Evolutionary conservation across 2,888 invertebrate species (phyloP), one percentile per base, ranked within the genome.

Genomic region (Yponomeuta evonymella): DNA sequence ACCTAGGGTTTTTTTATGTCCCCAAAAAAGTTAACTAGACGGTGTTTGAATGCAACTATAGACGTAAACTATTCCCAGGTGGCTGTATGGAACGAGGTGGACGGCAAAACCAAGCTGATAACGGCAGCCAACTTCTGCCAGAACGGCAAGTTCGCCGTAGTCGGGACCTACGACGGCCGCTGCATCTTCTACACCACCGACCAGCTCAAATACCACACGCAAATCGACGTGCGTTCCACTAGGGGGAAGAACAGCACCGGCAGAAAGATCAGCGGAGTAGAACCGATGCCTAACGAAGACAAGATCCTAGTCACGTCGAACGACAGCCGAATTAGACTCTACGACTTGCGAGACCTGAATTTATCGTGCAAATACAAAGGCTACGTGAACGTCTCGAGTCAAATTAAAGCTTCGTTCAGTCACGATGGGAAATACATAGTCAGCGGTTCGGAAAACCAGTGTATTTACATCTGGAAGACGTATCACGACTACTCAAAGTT

Each of bases 111-210:
- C 1, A 98, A 98, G 81, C 93, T 99, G 12, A 99, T 99, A 82
- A 99, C 99, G 0, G 98, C 99, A 0, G 98, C 98, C 0, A 98
- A 98, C 88, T 99, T 99, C 90, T 98, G 98, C 81, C 97, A 98
- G 84, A 98, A 98, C 91, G 99, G 99, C 10, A 98, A 98, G 85
- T 98, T 98, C 90, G 98, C 98, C 0, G 99, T 99, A 0, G 98
- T 99, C 0, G 99, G 99, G 63, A 98, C 99, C 0, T 99, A 99
- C 90, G 99, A 99, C 89, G 99, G 99, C 0, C 95, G 99, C 66
- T 99, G 99, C 87, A 98, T 99, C 79, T 99, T 99, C 93, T 99
- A 99, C 92, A 98, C 96, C 62, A 99, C 99, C 0, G 99, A 99
- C 94, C 98, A 99, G 84, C 93, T 99, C 3, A 99, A 99, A 81